Evolutionary conservation across 1,140 invertebrate species (phyloP).

Genomic region (Calliphora vicina): DNA sequence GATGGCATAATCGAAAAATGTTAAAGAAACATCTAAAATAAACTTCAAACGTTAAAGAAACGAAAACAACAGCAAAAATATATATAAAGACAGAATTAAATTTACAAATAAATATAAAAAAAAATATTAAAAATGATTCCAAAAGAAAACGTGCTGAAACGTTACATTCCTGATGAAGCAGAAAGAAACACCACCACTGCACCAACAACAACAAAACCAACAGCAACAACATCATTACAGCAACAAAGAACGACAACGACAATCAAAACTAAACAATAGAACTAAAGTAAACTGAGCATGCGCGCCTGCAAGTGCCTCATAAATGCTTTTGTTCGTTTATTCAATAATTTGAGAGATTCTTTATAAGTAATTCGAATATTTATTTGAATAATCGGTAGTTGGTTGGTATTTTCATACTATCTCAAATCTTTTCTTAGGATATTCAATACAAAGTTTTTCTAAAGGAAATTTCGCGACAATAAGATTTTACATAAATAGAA

Average conservation of each 20-base stretch:
- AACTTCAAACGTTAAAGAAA: not conserved
- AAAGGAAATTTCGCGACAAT: too few relatives aligned
- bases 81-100: too few relatives aligned
- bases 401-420: too few relatives aligned
- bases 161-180: not conserved
- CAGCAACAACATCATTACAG: not conserved
- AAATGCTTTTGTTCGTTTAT: not conserved
- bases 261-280: not conserved
- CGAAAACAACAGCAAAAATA: not conserved
- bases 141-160: conserved; percentile 4
- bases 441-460: too few relatives aligned
- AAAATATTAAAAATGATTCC: conserved; percentile 11
- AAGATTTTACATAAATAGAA: too few relatives aligned
- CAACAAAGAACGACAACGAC: not conserved
- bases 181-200: not conserved
- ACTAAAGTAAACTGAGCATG: not conserved
- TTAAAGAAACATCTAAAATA: not conserved
- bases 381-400: too few relatives aligned
- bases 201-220: not conserved
- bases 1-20: not conserved
- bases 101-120: not conserved
- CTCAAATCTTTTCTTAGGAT: too few relatives aligned
- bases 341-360: too few relatives aligned
- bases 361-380: too few relatives aligned
- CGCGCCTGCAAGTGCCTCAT: conserved; percentile 6